A percentile compares a stretch with the other conserved stretches of the same genome.
Evolutionary conservation across 2,888 invertebrate genomes (phyloP).

Genomic region (Noctua janthina): DNA sequence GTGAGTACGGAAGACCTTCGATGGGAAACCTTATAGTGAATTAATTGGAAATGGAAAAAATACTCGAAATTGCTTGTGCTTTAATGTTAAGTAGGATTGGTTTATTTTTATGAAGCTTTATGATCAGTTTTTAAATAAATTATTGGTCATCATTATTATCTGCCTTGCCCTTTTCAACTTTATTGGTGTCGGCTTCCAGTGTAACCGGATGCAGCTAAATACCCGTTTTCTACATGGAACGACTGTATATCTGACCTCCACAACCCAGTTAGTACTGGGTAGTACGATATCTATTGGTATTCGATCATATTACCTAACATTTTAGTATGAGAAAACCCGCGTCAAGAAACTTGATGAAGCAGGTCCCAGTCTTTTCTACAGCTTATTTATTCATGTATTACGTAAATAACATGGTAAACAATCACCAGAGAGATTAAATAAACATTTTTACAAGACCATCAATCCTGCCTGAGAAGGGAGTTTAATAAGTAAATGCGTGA

Average conservation of each 20-base stretch:
- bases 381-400: background rate
- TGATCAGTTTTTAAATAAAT: background rate
- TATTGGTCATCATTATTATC: no score
- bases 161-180: background rate
- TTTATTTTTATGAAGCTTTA: background rate
- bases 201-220: background rate
- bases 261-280: background rate
- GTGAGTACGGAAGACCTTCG: constrained; percentile 33
- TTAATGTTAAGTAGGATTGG: background rate
- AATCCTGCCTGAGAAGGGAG: constrained; percentile 61
- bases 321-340: background rate
- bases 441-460: constrained; percentile 52
- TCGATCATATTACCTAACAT: background rate
- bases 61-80: background rate
- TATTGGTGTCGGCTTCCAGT: background rate
- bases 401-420: constrained; percentile 25
- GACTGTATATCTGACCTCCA: background rate
- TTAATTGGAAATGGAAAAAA: constrained; percentile 39
- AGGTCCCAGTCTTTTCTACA: background rate
- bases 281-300: background rate
- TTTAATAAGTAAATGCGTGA: constrained; percentile 71
- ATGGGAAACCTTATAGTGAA: constrained; percentile 20
- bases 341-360: background rate
- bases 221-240: background rate
- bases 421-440: constrained; percentile 16